A percentile compares a stretch with the other conserved stretches of the same genome.
Conservation (phyloP, 2,113 vertebrate genomes). For the Atractosteus spatula region DNA sequence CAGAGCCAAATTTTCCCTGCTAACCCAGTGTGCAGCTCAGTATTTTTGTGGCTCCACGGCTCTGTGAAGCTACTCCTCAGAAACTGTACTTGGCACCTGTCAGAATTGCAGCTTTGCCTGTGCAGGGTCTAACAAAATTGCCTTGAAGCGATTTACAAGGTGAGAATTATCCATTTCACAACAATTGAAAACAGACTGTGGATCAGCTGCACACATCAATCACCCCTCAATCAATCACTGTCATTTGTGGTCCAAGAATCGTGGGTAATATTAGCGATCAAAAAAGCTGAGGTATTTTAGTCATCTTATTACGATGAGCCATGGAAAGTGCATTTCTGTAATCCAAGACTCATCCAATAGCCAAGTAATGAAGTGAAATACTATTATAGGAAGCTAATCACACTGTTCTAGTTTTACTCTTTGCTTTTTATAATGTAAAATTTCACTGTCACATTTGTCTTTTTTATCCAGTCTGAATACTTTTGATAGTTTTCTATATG, state of each 20-base stretch:
- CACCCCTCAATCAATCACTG: slow-evolving; percentile 64
- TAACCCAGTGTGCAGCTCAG: slow-evolving; percentile 36
- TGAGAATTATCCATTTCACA: slow-evolving; percentile 61
- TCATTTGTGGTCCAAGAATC: slow-evolving; percentile 29
- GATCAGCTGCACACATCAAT: slow-evolving; percentile 69
- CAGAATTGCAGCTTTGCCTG: slow-evolving; percentile 11
- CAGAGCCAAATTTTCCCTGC: slow-evolving; percentile 30
- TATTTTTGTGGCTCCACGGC: slow-evolving; percentile 34
- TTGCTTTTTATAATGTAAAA: too few species aligned
- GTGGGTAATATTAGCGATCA: neutral
- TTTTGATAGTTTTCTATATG: too few species aligned
- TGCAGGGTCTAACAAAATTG: slow-evolving; percentile 29
- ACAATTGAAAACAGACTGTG: slow-evolving; percentile 63
- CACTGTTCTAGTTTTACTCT: too few species aligned
- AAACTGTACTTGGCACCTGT: slow-evolving; percentile 21
- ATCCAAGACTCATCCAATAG: too few species aligned
- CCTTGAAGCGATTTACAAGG: slow-evolving; percentile 66
- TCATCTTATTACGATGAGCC: neutral
- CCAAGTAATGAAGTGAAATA: too few species aligned
- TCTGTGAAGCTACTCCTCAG: slow-evolving; percentile 37
- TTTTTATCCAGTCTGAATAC: too few species aligned
- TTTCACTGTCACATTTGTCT: too few species aligned
- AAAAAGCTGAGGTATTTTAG: neutral
- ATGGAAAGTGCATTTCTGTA: too few species aligned
- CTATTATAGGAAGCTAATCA: too few species aligned